These are phyloP conservation scores for Meloidogyne chitwoodi DNA, from an alignment of 1,140 invertebrate genomes.

Conservation along the genomic window DNA sequence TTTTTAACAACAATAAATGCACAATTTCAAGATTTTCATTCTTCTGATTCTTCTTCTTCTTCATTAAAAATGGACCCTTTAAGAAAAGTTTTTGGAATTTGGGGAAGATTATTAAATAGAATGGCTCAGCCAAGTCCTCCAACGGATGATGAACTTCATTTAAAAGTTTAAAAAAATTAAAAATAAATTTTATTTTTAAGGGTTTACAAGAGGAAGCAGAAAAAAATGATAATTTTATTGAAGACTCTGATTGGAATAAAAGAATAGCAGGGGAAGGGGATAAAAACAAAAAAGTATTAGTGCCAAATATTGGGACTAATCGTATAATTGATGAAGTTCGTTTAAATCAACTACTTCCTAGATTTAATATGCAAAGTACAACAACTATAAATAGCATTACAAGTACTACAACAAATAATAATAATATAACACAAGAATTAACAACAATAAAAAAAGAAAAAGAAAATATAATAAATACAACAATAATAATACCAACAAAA, in stretches of 20 bases:
- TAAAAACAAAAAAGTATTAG: not conserved
- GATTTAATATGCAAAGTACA: conserved; percentile 17
- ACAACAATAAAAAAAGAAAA: conserved; percentile 13
- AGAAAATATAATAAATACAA: conserved; percentile 13
- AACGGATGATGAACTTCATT: conserved; percentile 28
- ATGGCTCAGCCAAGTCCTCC: conserved; percentile 33
- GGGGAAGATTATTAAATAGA: conserved; percentile 28
- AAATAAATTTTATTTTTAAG: not conserved
- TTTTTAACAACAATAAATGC: not conserved
- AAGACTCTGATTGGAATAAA: conserved; percentile 6
- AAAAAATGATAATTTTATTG: conserved; percentile 13
- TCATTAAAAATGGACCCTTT: conserved; percentile 19
- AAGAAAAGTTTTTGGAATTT: conserved; percentile 24
- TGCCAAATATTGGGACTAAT: not conserved
- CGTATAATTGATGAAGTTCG: conserved; percentile 27
- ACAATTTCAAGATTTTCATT: not conserved
- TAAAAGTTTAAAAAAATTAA: conserved; percentile 1
- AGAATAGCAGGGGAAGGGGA: not conserved
- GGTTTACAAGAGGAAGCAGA: not conserved
- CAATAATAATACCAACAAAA: conserved; percentile 12
- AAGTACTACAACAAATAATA: not conserved
- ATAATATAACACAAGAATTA: not conserved
- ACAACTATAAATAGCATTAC: conserved; percentile 15
- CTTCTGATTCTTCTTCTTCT: not conserved
- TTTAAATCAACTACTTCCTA: conserved; percentile 21